Conservation (phyloP, 1,140 invertebrate genomes). For the Phthorimaea operculella region DNA sequence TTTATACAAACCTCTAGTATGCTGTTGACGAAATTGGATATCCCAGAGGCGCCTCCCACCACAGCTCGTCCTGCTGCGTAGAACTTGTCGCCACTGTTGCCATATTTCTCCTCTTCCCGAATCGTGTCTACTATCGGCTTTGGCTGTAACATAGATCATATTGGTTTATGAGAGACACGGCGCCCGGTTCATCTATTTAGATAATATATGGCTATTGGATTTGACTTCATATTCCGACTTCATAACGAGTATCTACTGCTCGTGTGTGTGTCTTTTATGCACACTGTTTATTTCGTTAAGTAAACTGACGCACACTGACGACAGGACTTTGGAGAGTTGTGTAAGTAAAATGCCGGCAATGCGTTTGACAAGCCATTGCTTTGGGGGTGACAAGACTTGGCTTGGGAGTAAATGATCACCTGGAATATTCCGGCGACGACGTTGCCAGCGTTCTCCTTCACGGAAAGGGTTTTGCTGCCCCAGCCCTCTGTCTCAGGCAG, state of each 20-base stretch:
- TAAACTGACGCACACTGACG: too few relatives aligned
- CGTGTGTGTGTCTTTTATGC: too few relatives aligned
- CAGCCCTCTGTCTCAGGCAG: constrained; percentile 45
- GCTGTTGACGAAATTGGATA: constrained; percentile 69
- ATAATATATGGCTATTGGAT: too few relatives aligned
- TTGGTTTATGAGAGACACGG: too few relatives aligned
- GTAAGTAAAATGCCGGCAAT: too few relatives aligned
- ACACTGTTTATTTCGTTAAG: too few relatives aligned
- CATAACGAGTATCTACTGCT: too few relatives aligned
- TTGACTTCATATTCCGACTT: too few relatives aligned
- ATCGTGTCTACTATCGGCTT: constrained; percentile 76
- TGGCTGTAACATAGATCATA: constrained; percentile 56
- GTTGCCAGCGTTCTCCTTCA: constrained; percentile 61
- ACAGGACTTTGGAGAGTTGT: too few relatives aligned
- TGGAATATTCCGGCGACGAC: constrained; percentile 59
- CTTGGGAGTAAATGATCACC: constrained; percentile 18
- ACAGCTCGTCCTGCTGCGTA: constrained; percentile 67
- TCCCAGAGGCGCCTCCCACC: constrained; percentile 69
- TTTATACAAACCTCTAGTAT: constrained; percentile 41
- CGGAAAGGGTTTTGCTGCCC: constrained; percentile 43
- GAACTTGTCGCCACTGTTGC: constrained; percentile 73
- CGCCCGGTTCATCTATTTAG: too few relatives aligned
- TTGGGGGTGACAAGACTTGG: too few relatives aligned
- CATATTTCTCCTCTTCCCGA: constrained; percentile 76
- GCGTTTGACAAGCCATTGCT: too few relatives aligned